phyloP scores from a whole-genome alignment of 2,888 invertebrate species.

The Deilephila porcellus region DNA sequence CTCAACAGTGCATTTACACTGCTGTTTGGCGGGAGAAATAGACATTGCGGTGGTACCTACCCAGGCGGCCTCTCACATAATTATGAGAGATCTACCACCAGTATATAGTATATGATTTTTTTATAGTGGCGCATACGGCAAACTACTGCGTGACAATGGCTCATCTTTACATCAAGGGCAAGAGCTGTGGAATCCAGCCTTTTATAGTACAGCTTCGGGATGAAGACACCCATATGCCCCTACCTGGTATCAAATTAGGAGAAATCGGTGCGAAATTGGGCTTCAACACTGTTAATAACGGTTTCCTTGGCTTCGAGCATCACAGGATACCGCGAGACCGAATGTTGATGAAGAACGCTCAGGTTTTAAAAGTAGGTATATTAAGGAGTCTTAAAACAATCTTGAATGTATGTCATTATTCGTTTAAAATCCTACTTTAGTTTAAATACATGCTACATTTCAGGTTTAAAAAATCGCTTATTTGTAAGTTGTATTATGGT shows the following conservation, averaged over 20 bases:
- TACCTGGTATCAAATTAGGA: conserved; percentile 94
- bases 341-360: conserved; percentile 97
- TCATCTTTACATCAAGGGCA: conserved; percentile 92
- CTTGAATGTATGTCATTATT: too few relatives aligned
- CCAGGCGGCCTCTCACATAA: too few relatives aligned
- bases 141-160: conserved; percentile 97
- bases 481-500: too few relatives aligned
- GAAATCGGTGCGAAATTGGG: conserved; percentile 98
- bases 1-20: too few relatives aligned
- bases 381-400: background rate
- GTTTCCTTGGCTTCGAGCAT: conserved; percentile 94
- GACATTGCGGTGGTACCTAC: too few relatives aligned
- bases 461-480: too few relatives aligned
- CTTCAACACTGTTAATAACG: conserved; percentile 95
- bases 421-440: too few relatives aligned
- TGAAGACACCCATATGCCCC: conserved; percentile 93
- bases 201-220: conserved; percentile 96
- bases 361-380: conserved; percentile 86
- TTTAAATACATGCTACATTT: too few relatives aligned
- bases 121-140: conserved; percentile 94
- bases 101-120: background rate
- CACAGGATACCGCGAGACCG: conserved; percentile 93
- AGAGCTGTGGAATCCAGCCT: conserved; percentile 94
- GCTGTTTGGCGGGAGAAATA: too few relatives aligned
- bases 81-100: too few relatives aligned